Conservation (phyloP, 2,888 invertebrate genomes). For the Eilema depressum region DNA sequence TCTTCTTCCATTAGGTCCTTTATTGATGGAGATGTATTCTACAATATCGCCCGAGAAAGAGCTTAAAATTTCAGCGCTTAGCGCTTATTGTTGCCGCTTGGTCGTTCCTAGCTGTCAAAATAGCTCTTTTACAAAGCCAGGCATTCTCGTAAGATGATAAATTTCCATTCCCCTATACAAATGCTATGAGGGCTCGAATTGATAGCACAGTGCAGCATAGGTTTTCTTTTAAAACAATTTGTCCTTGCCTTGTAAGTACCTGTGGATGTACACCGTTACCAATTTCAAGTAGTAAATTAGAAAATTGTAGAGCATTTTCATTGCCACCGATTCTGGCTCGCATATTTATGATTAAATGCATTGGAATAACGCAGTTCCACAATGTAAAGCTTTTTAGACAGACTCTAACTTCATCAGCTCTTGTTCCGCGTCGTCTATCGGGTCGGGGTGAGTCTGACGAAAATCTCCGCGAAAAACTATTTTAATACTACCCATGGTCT, state of each 20-base stretch:
- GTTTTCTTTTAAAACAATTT: not conserved
- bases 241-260: not conserved
- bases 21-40: slow-evolving; percentile 20
- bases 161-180: too few species aligned
- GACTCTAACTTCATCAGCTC: too few species aligned
- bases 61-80: not conserved
- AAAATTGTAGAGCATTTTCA: not conserved
- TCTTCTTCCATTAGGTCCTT: slow-evolving; percentile 10
- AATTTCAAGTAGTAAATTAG: not conserved
- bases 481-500: too few species aligned
- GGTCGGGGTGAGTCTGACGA: too few species aligned
- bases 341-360: not conserved
- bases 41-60: not conserved
- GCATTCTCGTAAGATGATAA: not conserved
- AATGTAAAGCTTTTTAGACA: not conserved
- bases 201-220: not conserved
- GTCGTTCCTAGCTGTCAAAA: not conserved
- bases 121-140: not conserved
- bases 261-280: not conserved
- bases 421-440: too few species aligned
- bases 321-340: not conserved
- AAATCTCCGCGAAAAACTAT: too few species aligned
- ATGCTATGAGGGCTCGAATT: too few species aligned
- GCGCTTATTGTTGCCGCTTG: not conserved
- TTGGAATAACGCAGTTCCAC: not conserved